Percentiles rank a stretch among this genome's conserved stretches.
Evolutionary conservation across 2,797 vertebrate species (phyloP).

Genomic region (Typhlichthys eigenmanni): DNA sequence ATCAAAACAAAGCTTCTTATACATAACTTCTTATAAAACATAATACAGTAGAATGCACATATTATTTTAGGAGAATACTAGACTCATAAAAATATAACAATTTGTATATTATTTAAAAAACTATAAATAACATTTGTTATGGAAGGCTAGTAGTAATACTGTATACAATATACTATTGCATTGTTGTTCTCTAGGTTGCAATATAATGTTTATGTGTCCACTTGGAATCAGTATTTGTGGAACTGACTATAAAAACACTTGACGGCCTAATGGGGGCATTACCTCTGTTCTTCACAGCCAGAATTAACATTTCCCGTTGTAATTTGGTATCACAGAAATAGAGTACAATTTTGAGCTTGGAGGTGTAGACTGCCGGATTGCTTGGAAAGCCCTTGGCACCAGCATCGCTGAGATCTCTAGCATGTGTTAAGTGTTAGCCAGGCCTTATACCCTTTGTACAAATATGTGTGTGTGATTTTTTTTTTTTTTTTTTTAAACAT

Average conservation of each 20-base stretch:
- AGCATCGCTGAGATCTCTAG: conserved; percentile 51
- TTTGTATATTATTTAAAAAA: no score
- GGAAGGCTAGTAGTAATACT: no score
- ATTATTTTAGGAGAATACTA: no score
- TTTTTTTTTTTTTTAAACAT: conserved; percentile 9
- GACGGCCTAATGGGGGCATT: conserved; percentile 23
- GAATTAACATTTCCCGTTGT: conserved; percentile 45
- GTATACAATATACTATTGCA: no score
- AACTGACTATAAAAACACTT: conserved; percentile 31
- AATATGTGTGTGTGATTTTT: conserved; percentile 17
- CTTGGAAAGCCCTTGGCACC: conserved; percentile 40
- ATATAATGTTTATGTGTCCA: background rate
- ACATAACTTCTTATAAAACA: no score
- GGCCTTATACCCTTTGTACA: conserved; percentile 24
- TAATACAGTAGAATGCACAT: no score
- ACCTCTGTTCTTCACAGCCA: conserved; percentile 35
- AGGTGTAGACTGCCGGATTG: conserved; percentile 49
- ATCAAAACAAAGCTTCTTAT: no score
- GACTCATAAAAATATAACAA: no score
- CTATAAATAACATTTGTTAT: no score
- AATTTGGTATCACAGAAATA: conserved; percentile 49
- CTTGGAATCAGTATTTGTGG: conserved; percentile 44
- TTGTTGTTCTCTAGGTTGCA: no score
- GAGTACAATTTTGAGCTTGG: conserved; percentile 26
- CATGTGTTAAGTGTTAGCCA: conserved; percentile 40